Base-by-base conservation (phyloP, 2,888 invertebrate species). In the Ophion ventricosus region DNA sequence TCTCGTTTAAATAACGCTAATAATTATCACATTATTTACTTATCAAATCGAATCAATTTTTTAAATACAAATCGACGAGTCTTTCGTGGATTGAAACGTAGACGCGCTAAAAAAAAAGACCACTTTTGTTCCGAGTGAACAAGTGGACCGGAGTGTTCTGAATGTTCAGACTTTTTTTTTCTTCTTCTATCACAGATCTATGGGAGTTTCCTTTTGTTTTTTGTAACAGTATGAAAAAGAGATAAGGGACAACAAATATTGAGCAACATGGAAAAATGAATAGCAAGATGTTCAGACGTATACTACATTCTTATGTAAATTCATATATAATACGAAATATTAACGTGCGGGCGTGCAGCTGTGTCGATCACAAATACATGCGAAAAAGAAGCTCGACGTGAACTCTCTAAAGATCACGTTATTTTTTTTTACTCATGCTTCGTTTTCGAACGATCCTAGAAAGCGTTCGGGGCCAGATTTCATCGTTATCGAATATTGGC, bases 161-260 rank as follows among this genome's bases (percentile, higher is more conserved):
- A 69, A 73, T 63, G 25, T 64, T 84, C 64, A 49, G 69, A 74
- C 70, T 64, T 66, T 63, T 64, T 64, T 78, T 69, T 59, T 74
- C 17, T 40, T 40, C 5, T 2, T 20, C 67, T 70, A 75, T 81
- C 77, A 80, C 69, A 84, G 66, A 81, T 72, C 72, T 78, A 79
- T 80, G 79, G 79, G 76, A 57, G 14, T 73, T 43, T 72, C 54
- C 2, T 57, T 66, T 75, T 73, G 17, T 10, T 59, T 74, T 80
- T 78, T 69, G 61, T 72, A 63, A 67, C 57, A 67, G 79, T 59
- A 82, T 82, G 76, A 82, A 80, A 69, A 81, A 84, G 77, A 85
- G 85, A 74, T 87, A 72, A 82, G 79, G 85, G 85, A 86, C 85
- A 70, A 86, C 79, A 85, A 84, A 84, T 75, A 85, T 57, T 84